Percentiles rank a stretch among this genome's conserved stretches.
Evolutionary conservation across 2,888 invertebrate species (phyloP).

Genomic region (Chrysopilus asiliformis): DNA sequence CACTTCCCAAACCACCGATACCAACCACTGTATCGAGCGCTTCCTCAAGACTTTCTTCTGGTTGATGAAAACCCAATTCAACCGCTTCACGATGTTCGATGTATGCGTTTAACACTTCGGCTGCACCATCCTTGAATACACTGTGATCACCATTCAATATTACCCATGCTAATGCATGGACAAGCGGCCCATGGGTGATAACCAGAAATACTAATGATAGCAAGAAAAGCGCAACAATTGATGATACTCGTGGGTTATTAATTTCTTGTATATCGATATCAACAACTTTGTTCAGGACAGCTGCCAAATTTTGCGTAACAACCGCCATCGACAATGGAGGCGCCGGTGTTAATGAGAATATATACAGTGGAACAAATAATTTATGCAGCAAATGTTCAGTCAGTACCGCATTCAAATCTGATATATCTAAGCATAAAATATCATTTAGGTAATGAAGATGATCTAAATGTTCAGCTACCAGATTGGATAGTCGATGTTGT

Average conservation of each 20-base stretch:
- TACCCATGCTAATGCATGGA: conserved; percentile 80
- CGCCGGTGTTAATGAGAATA: conserved; percentile 67
- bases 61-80: conserved; percentile 52
- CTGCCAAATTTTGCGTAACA: conserved; percentile 48
- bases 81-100: conserved; percentile 43
- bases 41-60: conserved; percentile 62
- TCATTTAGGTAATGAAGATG: conserved; percentile 96
- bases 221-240: conserved; percentile 80
- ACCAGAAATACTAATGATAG: conserved; percentile 92
- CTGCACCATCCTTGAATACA: conserved; percentile 54
- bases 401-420: conserved; percentile 83
- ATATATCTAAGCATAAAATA: conserved; percentile 82
- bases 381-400: conserved; percentile 89
- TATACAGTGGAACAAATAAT: conserved; percentile 83
- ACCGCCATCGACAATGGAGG: conserved; percentile 41
- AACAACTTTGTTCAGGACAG: conserved; percentile 46
- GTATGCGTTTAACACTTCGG: conserved; percentile 52
- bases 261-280: conserved; percentile 45
- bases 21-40: conserved; percentile 45
- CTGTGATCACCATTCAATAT: conserved; percentile 70
- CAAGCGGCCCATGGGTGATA: conserved; percentile 78
- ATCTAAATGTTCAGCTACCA: conserved; percentile 94
- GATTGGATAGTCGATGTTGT: conserved; percentile 76
- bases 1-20: no score
- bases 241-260: conserved; percentile 62